Evolutionary conservation across 2,113 vertebrate genomes (phyloP), one percentile per base, ranked within the genome.

Genomic region (Grus americana): DNA sequence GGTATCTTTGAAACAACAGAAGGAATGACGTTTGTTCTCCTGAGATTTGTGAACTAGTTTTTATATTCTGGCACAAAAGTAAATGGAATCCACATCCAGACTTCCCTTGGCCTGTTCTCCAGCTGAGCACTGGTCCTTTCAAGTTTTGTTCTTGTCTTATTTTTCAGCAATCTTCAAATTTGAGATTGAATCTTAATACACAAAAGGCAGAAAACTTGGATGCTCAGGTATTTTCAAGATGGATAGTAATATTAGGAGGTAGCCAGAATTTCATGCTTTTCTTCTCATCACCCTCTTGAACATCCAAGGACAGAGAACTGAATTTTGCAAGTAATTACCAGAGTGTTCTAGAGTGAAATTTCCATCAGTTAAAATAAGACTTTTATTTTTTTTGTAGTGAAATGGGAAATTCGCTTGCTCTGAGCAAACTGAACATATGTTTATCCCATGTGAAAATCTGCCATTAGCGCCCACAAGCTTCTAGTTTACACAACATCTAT

Each of bases 381-480:
- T 24, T 50, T 50, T 50, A 15, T 54, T 76, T 57, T 92, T 65
- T 65, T 83, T 54, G 5, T 66, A 87, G 49, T 32, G 50, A 88
- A 88, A 88, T 62, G 84, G 90, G 92, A 94, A 95, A 96, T 90
- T 88, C 0, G 0, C 50, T 96, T 90, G 79, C 95, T 96, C 79
- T 83, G 75, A 96, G 85, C 92, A 90, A 96, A 90, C 30, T 19
- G 58, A 97, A 88, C 95, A 97, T 95, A 96, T 94, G 90, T 96
- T 96, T 96, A 90, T 86, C 90, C 88, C 90, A 90, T 96, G 95
- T 95, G 95, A 96, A 93, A 95, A 96, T 95, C 96, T 96, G 95
- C 92, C 94, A 93, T 94, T 96, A 86, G 81, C 63, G 3, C 93
- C 95, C 79, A 94, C 93, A 90, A 90, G 87, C 81, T 83, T 92